These are phyloP conservation scores for Melospiza georgiana DNA, from an alignment of 2,113 vertebrate species.

Conservation along the genomic window DNA sequence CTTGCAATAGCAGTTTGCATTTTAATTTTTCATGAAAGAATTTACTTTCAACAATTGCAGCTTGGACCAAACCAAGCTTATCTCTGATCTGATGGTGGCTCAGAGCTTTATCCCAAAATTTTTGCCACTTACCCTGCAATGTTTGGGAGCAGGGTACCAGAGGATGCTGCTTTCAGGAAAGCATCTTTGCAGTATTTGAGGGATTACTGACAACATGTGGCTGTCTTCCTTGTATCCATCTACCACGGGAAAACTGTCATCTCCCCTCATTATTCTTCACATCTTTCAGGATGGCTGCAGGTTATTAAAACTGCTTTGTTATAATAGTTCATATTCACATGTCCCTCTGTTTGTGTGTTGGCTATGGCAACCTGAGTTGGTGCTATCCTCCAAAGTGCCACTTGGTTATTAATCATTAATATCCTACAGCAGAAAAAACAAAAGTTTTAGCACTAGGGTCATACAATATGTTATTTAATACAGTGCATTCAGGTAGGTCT, in stretches of 20 bases:
- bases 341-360: background rate
- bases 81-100: background rate
- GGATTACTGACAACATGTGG: background rate
- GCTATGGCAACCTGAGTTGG: no score
- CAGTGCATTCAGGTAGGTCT: background rate
- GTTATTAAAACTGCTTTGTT: background rate
- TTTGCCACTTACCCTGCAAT: background rate
- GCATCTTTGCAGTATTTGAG: background rate
- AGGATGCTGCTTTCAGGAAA: background rate
- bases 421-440: background rate
- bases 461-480: background rate
- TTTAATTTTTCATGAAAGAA: background rate
- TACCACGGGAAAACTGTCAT: background rate
- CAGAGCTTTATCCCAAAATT: background rate
- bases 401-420: background rate
- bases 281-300: background rate
- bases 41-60: background rate
- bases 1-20: background rate
- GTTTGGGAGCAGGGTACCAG: background rate
- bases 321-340: fast-evolving
- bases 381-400: background rate
- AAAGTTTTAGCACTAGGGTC: background rate
- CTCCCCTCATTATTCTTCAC: background rate
- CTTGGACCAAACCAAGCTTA: background rate
- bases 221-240: background rate